Base-by-base conservation (phyloP, 2,797 vertebrate genomes). In the Remorina albescens region DNA sequence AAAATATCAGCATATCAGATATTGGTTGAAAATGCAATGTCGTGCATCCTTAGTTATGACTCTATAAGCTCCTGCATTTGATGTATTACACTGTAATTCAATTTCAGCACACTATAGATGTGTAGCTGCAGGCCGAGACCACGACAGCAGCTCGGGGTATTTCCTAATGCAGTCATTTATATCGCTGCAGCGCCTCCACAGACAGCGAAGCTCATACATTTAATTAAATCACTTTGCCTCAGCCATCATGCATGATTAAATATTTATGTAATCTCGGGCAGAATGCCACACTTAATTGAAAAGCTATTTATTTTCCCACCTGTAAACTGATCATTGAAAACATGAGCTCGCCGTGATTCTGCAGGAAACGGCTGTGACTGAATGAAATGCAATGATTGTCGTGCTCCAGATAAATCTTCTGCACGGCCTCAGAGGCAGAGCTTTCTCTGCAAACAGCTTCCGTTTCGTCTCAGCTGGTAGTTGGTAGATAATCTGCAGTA, bases 401-500 rank as follows among this genome's bases (percentile, higher is more conserved):
- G 10, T 54, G 30, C 50, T 74, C n/a, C 42, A 41, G 25, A 70
- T 65, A 18, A 63, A 69, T 62, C 13, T n/a, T 47, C 28, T 71
- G 36, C 39, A 66, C 5, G 37, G 49, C 25, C 39, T 65, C 47
- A 51, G 34, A 79, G 19, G 41, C 72, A 36, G 59, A 50, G 16
- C 59, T 75, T 78, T 67, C 49, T 50, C 23, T 46, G 25, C 30
- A 71, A 63, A 68, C 26, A 57, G 54, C 70, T 67, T 78, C 56
- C 41, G 25, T 63, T 12, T 41, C 54, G 1, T 80, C 73, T 57
- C 37, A 58, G 30, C 57, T 53, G 58, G 63, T 60, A n/a, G 54
- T 80, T 75, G 83, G 80, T 62, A 73, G 80, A 81, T 83, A 60
- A 82, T 83, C 80, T 78, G 54, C 79, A 76, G 64, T 44, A 49